Evolutionary conservation across 2,888 invertebrate species (phyloP).

Genomic region (Brachyptera risi): DNA sequence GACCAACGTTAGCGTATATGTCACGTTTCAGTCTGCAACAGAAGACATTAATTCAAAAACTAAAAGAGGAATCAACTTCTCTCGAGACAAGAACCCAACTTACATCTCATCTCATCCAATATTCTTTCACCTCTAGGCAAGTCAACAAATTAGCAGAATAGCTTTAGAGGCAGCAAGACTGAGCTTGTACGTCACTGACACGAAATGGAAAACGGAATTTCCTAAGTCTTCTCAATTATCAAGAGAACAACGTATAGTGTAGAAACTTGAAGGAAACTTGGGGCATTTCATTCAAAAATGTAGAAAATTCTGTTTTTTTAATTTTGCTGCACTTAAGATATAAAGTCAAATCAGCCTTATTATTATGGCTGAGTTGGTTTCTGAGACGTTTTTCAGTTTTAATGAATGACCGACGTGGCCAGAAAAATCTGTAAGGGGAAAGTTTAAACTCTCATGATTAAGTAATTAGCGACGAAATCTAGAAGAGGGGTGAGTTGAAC

Average conservation of each 20-base stretch:
- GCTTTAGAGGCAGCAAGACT: slow-evolving; percentile 10
- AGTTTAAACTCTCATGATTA: slow-evolving; percentile 17
- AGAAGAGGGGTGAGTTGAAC: not conserved
- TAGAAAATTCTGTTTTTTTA: slow-evolving; percentile 8
- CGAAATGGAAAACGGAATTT: not conserved
- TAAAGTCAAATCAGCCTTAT: too few relatives aligned
- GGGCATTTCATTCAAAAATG: slow-evolving; percentile 10
- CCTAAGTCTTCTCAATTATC: slow-evolving; percentile 3
- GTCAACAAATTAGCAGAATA: slow-evolving; percentile 26
- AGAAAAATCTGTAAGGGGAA: slow-evolving; percentile 13
- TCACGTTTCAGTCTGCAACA: not conserved
- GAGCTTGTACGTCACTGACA: not conserved
- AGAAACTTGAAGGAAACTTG: not conserved
- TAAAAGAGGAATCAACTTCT: slow-evolving; percentile 5
- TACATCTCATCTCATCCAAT: slow-evolving; percentile 17
- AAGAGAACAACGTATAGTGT: not conserved
- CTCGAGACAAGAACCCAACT: not conserved
- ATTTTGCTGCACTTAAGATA: slow-evolving; percentile 3
- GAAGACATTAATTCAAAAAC: not conserved
- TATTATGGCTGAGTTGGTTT: not conserved
- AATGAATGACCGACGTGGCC: slow-evolving; percentile 24
- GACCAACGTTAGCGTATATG: not conserved
- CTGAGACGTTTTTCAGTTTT: slow-evolving; percentile 21
- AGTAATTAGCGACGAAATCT: slow-evolving; percentile 10
- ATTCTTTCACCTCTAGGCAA: slow-evolving; percentile 24